Conservation (phyloP, 37 sponge, comb jelly and placozoan genomes). For the Agelas oroides region DNA sequence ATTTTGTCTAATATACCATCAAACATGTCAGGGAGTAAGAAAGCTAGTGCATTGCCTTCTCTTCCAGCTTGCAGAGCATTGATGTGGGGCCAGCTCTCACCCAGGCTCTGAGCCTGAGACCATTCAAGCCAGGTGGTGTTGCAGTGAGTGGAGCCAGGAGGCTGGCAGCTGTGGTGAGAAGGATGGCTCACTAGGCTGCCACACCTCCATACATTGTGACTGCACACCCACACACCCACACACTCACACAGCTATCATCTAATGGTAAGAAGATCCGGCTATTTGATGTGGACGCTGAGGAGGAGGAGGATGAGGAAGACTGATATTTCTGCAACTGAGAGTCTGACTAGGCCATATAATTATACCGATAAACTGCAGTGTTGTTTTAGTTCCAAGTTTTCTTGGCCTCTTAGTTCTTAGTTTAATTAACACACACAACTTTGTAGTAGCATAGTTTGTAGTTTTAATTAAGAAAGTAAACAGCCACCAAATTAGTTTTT, state of each 20-base stretch:
- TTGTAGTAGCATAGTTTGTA: too few species aligned
- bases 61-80: background rate
- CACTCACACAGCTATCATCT: conserved; percentile 43
- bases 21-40: too few species aligned
- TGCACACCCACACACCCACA: background rate
- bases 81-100: conserved; percentile 50
- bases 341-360: background rate
- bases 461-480: too few species aligned
- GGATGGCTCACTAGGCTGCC: background rate
- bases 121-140: conserved; percentile 30
- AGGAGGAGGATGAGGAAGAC: conserved; percentile 59
- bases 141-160: conserved; percentile 56
- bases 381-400: too few species aligned
- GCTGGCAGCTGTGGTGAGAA: conserved; percentile 72
- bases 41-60: background rate
- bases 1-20: too few species aligned
- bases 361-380: background rate
- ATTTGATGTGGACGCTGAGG: conserved; percentile 77
- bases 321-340: too few species aligned
- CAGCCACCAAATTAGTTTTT: too few species aligned
- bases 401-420: too few species aligned
- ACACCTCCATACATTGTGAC: too few species aligned
- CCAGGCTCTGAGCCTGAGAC: conserved; percentile 31
- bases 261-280: conserved; percentile 55
- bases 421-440: too few species aligned